Conservation (phyloP, 2,113 vertebrate genomes). For the Pachypanchax playfairii region DNA sequence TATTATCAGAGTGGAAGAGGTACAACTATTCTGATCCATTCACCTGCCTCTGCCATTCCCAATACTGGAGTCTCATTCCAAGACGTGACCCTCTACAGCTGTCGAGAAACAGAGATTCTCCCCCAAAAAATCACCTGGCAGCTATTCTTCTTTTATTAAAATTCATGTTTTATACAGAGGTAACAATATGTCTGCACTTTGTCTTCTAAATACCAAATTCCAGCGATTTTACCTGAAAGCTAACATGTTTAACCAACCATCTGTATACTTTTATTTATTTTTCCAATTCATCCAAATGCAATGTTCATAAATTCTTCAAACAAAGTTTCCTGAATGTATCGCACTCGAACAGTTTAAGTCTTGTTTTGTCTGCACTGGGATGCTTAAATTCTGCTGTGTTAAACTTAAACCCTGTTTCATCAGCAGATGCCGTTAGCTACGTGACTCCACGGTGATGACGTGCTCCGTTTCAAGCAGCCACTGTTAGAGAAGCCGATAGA, state of each 20-base stretch:
- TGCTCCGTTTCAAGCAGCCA: conserved; percentile 36
- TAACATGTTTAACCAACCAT: too few relatives aligned
- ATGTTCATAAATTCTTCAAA: too few relatives aligned
- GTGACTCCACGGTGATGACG: conserved; percentile 28
- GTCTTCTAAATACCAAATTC: too few relatives aligned
- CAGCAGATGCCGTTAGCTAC: conserved; percentile 41
- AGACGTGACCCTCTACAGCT: conserved; percentile 18
- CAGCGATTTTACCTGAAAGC: too few relatives aligned
- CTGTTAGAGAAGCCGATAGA: conserved; percentile 57
- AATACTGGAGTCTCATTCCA: conserved; percentile 8
- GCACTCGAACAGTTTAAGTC: too few relatives aligned
- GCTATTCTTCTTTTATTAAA: too few relatives aligned
- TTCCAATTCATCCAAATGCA: too few relatives aligned
- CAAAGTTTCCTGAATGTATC: too few relatives aligned
- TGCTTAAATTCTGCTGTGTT: conserved; percentile 19
- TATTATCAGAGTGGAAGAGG: conserved; percentile 72
- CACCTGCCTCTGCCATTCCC: conserved; percentile 78
- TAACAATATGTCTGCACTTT: too few relatives aligned
- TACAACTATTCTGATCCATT: conserved; percentile 69
- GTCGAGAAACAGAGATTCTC: background rate
- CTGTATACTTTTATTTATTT: too few relatives aligned
- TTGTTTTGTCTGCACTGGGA: conserved; percentile 7
- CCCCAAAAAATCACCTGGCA: too few relatives aligned
- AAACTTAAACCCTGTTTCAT: conserved; percentile 45
- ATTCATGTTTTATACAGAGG: too few relatives aligned